Evolutionary conservation across 2,797 vertebrate species (phyloP).

Genomic region (Urosaurus nigricauda): DNA sequence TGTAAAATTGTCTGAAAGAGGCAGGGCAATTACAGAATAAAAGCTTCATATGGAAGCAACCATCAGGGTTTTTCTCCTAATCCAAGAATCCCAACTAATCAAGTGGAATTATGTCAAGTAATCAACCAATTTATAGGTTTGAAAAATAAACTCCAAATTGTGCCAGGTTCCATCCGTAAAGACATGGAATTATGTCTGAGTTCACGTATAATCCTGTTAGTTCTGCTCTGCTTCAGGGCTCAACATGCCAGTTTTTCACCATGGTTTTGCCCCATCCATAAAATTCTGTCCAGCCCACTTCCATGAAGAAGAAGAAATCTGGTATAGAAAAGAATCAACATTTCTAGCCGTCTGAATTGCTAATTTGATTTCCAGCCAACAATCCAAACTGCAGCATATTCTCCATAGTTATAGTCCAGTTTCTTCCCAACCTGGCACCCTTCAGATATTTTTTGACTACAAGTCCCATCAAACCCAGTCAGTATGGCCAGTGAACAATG

Average conservation of each 20-base stretch:
- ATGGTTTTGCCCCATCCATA: background rate
- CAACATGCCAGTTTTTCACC: too few species aligned
- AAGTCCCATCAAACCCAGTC: background rate
- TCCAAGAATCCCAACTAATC: background rate
- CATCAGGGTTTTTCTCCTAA: too few species aligned
- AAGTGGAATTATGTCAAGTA: background rate
- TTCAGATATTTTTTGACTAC: background rate
- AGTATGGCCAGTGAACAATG: background rate
- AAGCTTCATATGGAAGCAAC: background rate
- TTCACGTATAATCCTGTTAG: background rate
- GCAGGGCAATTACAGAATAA: too few species aligned
- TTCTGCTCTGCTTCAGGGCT: too few species aligned
- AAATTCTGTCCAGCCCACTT: background rate
- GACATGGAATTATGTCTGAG: background rate
- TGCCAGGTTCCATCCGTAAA: background rate
- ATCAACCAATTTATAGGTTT: background rate
- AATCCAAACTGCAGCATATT: background rate
- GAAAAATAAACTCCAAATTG: background rate
- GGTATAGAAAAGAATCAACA: background rate
- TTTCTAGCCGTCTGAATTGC: background rate
- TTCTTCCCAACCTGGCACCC: background rate
- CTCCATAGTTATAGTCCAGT: background rate
- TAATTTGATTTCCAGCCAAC: background rate
- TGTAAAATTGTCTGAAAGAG: too few species aligned
- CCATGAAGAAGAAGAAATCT: background rate